Conservation (phyloP, 2,888 invertebrate species). For the Orchestes rusci region DNA sequence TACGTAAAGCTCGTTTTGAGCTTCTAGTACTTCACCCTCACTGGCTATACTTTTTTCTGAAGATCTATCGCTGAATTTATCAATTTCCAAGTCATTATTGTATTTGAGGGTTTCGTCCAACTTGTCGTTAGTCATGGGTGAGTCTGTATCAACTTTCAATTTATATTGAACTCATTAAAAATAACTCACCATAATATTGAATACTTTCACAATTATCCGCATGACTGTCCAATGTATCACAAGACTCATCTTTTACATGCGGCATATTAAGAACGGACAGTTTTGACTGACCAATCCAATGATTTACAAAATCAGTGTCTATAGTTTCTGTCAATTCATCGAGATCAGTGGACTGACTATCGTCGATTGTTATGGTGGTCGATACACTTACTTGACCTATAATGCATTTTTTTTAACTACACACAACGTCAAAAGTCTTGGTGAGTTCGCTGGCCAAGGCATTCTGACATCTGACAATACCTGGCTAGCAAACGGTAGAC, state of each 20-base stretch:
- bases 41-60: constrained; percentile 37
- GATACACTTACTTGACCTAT: constrained; percentile 46
- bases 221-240: constrained; percentile 3
- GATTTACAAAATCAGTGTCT: constrained; percentile 40
- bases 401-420: no score
- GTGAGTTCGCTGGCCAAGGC: no score
- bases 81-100: constrained; percentile 16
- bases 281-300: constrained; percentile 43
- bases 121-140: constrained; percentile 32
- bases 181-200: constrained; percentile 12
- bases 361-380: constrained; percentile 37
- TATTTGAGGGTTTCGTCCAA: no score
- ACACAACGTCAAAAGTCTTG: constrained; percentile 15
- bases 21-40: constrained; percentile 14
- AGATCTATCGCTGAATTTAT: constrained; percentile 37
- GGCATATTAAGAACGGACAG: constrained; percentile 38
- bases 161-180: no score
- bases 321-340: constrained; percentile 39
- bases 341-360: constrained; percentile 40
- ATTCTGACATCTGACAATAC: no score
- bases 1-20: constrained; percentile 11
- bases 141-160: constrained; percentile 2
- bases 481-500: no score
- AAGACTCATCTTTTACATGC: no score
- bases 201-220: constrained; percentile 2